Percentiles rank a stretch among this genome's conserved stretches.
Conservation (phyloP, 2,113 vertebrate genomes). For the Mastomys coucha region DNA sequence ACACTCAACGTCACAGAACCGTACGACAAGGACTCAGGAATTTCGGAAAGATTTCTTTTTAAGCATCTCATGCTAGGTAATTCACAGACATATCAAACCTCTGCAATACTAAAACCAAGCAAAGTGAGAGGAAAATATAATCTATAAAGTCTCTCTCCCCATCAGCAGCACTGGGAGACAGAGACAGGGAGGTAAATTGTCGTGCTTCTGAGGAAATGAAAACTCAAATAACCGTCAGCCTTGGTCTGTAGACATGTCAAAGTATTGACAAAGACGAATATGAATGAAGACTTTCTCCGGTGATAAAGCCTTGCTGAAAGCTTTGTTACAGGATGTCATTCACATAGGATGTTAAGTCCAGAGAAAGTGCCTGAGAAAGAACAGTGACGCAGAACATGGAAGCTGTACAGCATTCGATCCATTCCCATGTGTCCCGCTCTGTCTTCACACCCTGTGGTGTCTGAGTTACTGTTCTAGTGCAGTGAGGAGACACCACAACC, state of each 20-base stretch:
- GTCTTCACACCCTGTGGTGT: background rate
- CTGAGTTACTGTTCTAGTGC: background rate
- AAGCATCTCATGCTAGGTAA: background rate
- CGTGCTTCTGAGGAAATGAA: background rate
- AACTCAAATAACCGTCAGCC: background rate
- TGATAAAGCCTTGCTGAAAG: background rate
- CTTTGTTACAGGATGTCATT: background rate
- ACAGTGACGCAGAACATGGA: background rate
- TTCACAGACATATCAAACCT: background rate
- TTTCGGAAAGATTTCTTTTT: background rate
- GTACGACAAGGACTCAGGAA: background rate
- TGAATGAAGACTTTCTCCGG: background rate
- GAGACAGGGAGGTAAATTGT: background rate
- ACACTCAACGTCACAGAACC: background rate
- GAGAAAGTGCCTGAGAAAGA: background rate
- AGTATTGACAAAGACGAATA: background rate
- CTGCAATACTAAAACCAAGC: background rate
- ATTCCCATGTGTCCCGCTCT: background rate
- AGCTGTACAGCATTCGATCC: background rate
- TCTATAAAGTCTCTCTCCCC: background rate
- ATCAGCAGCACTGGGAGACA: background rate
- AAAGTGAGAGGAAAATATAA: background rate
- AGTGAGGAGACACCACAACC: background rate
- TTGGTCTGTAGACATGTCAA: background rate
- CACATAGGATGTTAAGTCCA: background rate